Evolutionary conservation across 1,140 invertebrate genomes (phyloP).

Genomic region (Drosophila simulans): DNA sequence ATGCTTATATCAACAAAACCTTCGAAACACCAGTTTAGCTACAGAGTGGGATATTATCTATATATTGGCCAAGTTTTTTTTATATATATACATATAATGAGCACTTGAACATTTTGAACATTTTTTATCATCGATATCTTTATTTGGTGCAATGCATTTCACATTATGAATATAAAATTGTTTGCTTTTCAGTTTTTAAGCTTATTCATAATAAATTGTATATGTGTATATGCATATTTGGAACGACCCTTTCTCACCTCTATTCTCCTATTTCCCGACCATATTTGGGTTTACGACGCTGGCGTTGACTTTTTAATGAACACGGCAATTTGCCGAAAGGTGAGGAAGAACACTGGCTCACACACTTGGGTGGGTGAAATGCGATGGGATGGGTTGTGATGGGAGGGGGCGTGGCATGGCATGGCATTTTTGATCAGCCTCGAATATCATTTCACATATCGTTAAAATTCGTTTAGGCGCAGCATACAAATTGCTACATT

Average conservation of each 20-base stretch:
- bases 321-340: conserved; percentile 78
- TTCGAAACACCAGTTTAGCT: too few species aligned
- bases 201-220: conserved; percentile 19
- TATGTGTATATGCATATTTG: conserved; percentile 61
- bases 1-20: too few species aligned
- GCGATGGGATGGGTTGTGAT: background rate
- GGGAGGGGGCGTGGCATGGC: conserved; percentile 32
- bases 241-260: background rate
- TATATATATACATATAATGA: too few species aligned
- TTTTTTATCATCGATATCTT: too few species aligned
- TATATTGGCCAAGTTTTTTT: too few species aligned
- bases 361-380: conserved; percentile 3
- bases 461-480: conserved; percentile 82
- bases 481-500: conserved; percentile 83
- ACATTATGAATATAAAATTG: background rate
- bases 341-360: conserved; percentile 39
- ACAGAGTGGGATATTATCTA: too few species aligned
- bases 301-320: conserved; percentile 82
- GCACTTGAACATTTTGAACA: too few species aligned
- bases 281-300: conserved; percentile 63
- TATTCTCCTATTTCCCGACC: conserved; percentile 22
- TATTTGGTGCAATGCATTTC: too few species aligned
- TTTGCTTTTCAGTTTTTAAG: background rate
- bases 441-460: conserved; percentile 83
- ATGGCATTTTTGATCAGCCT: conserved; percentile 76